Conservation (phyloP, 2,888 invertebrate species). For the Machimus rusticus region DNA sequence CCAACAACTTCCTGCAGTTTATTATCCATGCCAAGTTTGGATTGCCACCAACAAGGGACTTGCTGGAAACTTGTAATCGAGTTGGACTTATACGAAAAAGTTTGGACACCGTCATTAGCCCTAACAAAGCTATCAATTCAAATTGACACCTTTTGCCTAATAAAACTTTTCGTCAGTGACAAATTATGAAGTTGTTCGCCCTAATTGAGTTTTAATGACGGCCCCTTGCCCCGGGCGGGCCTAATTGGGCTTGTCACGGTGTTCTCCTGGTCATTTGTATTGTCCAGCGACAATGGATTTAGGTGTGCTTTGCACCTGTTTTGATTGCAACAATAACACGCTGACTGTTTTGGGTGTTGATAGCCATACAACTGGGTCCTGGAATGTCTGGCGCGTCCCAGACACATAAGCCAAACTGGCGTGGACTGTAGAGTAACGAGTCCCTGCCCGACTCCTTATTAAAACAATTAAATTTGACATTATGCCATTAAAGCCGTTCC, state of each 20-base stretch:
- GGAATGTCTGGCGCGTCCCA: neutral
- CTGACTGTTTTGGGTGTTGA: neutral
- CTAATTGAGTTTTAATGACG: constrained; percentile 33
- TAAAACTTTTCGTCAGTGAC: constrained; percentile 34
- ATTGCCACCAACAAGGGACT: neutral
- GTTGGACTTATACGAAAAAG: constrained; percentile 29
- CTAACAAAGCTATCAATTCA: constrained; percentile 34
- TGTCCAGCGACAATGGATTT: neutral
- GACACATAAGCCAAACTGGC: neutral
- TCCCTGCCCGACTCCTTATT: neutral
- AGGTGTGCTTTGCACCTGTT: neutral
- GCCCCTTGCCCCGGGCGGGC: neutral
- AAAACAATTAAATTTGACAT: constrained; percentile 19
- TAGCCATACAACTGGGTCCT: neutral
- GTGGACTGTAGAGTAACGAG: neutral
- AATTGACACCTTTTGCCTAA: constrained; percentile 33
- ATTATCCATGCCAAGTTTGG: neutral
- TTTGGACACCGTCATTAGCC: neutral
- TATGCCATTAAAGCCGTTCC: neutral
- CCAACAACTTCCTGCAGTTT: neutral
- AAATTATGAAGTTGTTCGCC: constrained; percentile 26
- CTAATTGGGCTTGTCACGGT: neutral
- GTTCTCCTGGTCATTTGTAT: neutral
- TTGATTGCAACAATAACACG: neutral
- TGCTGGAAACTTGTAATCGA: constrained; percentile 18